Base-by-base conservation (phyloP, 1,140 invertebrate genomes). In the Eciton burchellii region DNA sequence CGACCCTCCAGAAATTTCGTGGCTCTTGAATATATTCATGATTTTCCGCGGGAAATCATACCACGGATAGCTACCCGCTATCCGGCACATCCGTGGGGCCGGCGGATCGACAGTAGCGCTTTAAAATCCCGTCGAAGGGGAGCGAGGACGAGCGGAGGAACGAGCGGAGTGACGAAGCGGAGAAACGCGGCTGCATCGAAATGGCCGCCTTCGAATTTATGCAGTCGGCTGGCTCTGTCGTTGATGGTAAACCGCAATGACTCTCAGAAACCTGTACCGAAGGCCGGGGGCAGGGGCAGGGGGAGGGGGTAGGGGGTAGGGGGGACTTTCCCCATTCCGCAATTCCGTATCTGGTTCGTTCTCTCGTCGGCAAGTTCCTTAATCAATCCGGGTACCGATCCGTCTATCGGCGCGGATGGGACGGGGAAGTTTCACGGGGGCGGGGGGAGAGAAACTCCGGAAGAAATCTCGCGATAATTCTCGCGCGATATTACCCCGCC, bases 11-110 rank as follows among this genome's bases (percentile, higher is more conserved):
- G 70, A 79, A 89, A 89, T 89, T 84, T 89, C 65, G 65, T 84
- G 76, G 70, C 74, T 90, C 82, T 83, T 90, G 89, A 89, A 89
- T 90, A 89, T 90, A 90, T 90, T 90, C 89, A 90, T 90, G 88
- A 90, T 86, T 82, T 83, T 82, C 71, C 73, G 29, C 70, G 47
- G 65, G 72, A 41, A 83, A 89, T 82, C 81, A 87, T 83, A 71
- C 41, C 54, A 72, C n/a, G n/a, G n/a, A n/a, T n/a, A 68, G 24
- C 52, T 47, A 82, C 43, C n/a, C 70, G 56, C 47, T 70, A 81
- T 60, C 60, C 29, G 49, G 29, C 57, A 52, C 57, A 62, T 70
- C 47, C 26, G 54, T 11, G 63, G 65, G 43, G 29, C 52, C 26
- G 62, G 66, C 56, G 49, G 43, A 35, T 56, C 72, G 81, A 81